Base-by-base conservation (phyloP, 2,113 vertebrate genomes). In the Dasyurus viverrinus region DNA sequence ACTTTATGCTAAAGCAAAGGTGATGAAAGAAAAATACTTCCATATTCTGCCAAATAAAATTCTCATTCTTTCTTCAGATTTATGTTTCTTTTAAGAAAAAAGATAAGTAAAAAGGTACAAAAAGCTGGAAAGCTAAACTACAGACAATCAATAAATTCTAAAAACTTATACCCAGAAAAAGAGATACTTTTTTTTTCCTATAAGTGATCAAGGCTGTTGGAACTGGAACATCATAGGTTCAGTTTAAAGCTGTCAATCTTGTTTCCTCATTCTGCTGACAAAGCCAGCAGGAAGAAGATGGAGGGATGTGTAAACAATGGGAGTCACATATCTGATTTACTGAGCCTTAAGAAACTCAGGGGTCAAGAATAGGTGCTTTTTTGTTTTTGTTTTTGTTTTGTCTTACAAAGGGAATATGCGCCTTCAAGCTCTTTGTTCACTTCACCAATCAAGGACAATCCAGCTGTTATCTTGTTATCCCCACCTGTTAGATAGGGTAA, bases 111-210 rank as follows among this genome's bases (percentile, higher is more conserved):
- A 76, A 94, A 97, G 91, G 22, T 60, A 92, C 92, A 95, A 76
- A 95, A 96, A 94, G 60, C 54, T 94, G 95, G 96, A 94, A 96
- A 94, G 92, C 94, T 95, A 94, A 95, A 76, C 50, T 53, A 96
- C 0, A 8, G 68, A 55, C 91, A 94, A 91, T 97, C 16, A 92
- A n/a, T 92, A 97, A 97, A 97, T 96, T 92, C 54, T 90, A 96
- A 94, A 93, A 47, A 53, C 95, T 96, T 97, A 97, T 93, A 94
- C 27, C 42, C 26, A 90, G 60, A 91, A 94, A 95, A 92, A 93
- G 50, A 47, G 92, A 22, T 14, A n/a, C n/a, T 47, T 47, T 47
- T 42, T 76, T 76, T 22, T 22, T 9, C n/a, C 68, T 76, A 7
- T n/a, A 76, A 76, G 16, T 42, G 36, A 22, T 16, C 36, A 76